Evolutionary conservation across 2,113 vertebrate species (phyloP), one percentile per base, ranked within the genome.

Genomic region (Mirounga angustirostris): DNA sequence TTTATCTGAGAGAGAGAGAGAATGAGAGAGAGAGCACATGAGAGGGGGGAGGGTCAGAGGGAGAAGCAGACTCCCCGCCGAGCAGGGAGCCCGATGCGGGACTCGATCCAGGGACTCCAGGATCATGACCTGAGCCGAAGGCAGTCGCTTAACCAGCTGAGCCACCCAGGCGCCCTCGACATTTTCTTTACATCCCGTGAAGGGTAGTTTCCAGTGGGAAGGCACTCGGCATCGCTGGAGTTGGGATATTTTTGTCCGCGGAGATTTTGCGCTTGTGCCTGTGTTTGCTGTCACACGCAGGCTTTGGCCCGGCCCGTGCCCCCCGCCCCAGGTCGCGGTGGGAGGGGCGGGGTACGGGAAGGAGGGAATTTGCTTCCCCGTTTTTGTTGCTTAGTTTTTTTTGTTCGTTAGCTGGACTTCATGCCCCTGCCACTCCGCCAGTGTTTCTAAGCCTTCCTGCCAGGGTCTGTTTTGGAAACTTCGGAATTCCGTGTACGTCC

Each of bases 251-350:
- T 61, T 88, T 79, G 24, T 52, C 40, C 28, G 1, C 28, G 8
- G 43, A 54, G 13, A 67, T 33, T 46, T 91, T 50, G 12, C 14
- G 71, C 43, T 43, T 74, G 69, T 36, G 21, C 30, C 76, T 80
- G 18, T 58, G 36, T 92, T 33, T 54, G 26, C 43, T 11, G 4
- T 33, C 18, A 10, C 22, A 40, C 40, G 40, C 40, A 30, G 58
- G 33, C 36, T 73, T n/a, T 52, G 12, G 3, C 54, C 92, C 4
- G 15, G 18, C 36, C 21, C 0, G 6, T 40, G 10, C 7, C 26
- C 3, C 11, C 12, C 0, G 0, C 6, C 28, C 33, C 6, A 28
- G 4, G 8, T 73, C 19, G 10, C 22, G 7, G 9, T 43, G 14
- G 61, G 18, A 19, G 16, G 18, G 24, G 2, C 4, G 22, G 4